Conservation (phyloP, 2,888 invertebrate genomes). For the Synanthedon myopaeformis region DNA sequence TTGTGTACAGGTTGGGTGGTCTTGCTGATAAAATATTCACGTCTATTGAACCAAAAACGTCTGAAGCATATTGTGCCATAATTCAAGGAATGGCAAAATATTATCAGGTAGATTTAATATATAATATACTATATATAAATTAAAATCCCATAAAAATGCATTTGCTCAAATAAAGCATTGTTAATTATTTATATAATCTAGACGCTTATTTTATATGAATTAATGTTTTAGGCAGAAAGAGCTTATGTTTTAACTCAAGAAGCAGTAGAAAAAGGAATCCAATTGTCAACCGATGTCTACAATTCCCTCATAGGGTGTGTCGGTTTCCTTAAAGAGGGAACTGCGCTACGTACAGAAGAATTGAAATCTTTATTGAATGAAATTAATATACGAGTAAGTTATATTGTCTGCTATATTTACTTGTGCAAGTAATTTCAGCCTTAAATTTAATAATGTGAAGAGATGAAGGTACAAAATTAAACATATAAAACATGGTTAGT, state of each 20-base stretch:
- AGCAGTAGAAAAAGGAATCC: conserved; percentile 73
- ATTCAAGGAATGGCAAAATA: conserved; percentile 88
- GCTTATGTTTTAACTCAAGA: conserved; percentile 75
- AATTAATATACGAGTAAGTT: conserved; percentile 71
- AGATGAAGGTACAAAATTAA: too few relatives aligned
- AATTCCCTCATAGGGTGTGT: conserved; percentile 76
- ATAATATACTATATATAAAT: neutral
- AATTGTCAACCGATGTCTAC: conserved; percentile 75
- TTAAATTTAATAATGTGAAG: too few relatives aligned
- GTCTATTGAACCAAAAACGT: conserved; percentile 75
- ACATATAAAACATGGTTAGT: too few relatives aligned
- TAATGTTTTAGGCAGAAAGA: conserved; percentile 64
- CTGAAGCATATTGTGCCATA: conserved; percentile 79
- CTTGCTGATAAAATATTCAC: conserved; percentile 82
- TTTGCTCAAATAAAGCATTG: too few relatives aligned
- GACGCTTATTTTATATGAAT: neutral
- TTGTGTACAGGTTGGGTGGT: conserved; percentile 70
- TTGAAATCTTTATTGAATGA: conserved; percentile 71
- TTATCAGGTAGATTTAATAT: conserved; percentile 57
- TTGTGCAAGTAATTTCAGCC: too few relatives aligned
- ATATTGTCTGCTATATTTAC: too few relatives aligned
- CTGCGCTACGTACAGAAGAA: conserved; percentile 73
- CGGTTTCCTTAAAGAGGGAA: conserved; percentile 74
- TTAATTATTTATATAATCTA: neutral
- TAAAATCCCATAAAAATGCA: neutral